Evolutionary conservation across 2,113 vertebrate species (phyloP), one percentile per base, ranked within the genome.

Genomic region (Cynocephalus volans): DNA sequence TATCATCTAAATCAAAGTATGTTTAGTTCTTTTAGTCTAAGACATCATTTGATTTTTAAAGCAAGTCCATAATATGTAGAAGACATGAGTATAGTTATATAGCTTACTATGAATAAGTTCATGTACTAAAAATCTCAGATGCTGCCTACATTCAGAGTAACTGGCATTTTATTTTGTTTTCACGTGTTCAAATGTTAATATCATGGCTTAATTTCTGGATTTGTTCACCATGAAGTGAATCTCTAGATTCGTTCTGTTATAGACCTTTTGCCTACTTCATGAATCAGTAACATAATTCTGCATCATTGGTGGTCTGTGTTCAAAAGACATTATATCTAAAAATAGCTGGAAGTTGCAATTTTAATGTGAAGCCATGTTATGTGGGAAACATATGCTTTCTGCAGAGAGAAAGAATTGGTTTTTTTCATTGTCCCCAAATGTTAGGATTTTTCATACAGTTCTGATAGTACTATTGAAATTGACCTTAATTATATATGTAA

Each of bases 151-250:
- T 95, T 94, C 33, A 85, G 28, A 75, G 33, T 64, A 85, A 4
- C 24, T 90, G 65, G 4, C 70, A 93, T 97, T 80, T 96, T 26
- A 60, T 91, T 95, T 97, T 96, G 77, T 90, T 86, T 96, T 79
- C 15, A 19, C 9, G 1, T 93, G 64, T 93, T 94, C 11, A 56
- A 3, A 65, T 92, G 67, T 33, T 24, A 58, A 64, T 75, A 77
- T 45, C 94, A 56, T 82, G 13, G 21, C 70, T 94, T 94, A 67
- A 41, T 91, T 52, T 96, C 84, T 92, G 50, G 21, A 88, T 79
- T 90, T 58, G 11, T n/a, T 87, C 54, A 80, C 81, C 24, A 94
- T 92, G 24, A 89, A 83, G 75, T 95, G 24, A 80, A 62, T 80
- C 67, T 79, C 45, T 60, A 93, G 36, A n/a, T 1, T 88, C n/a